phyloP scores from a whole-genome alignment of 2,797 vertebrate genomes.

The Clarias platycephalus region DNA sequence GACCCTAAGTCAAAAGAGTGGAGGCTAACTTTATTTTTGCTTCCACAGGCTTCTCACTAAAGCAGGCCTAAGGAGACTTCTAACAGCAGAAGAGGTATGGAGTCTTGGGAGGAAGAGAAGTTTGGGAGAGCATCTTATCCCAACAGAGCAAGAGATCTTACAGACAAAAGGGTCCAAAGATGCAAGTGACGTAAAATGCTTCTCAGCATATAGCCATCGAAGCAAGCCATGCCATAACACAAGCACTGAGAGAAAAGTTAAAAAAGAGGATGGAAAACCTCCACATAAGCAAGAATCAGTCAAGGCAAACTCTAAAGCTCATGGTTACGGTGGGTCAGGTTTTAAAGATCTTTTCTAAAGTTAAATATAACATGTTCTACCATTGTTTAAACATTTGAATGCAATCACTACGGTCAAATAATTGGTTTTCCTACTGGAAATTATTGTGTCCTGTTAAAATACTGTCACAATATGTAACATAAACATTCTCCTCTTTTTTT shows the following conservation, averaged over 20 bases:
- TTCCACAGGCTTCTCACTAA: conserved; percentile 52
- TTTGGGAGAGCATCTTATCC: conserved; percentile 38
- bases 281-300: conserved; percentile 23
- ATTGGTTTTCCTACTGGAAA: not conserved
- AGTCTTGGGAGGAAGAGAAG: conserved; percentile 51
- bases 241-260: conserved; percentile 36
- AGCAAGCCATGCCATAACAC: conserved; percentile 25
- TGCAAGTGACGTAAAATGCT: conserved; percentile 22
- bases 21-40: conserved; percentile 30
- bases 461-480: not conserved
- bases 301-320: conserved; percentile 26
- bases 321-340: conserved; percentile 43
- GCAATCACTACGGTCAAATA: not conserved
- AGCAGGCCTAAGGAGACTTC: conserved; percentile 47
- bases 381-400: not conserved
- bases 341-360: not conserved
- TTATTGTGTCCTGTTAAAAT: not conserved
- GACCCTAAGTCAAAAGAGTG: not conserved
- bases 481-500: not conserved
- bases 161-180: conserved; percentile 39
- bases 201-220: conserved; percentile 34
- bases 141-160: conserved; percentile 40
- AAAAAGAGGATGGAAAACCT: conserved; percentile 33
- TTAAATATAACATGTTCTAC: not conserved
- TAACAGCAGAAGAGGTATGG: conserved; percentile 54